A percentile compares a stretch with the other conserved stretches of the same genome.
These are phyloP conservation scores for Electrophaes corylata DNA, from an alignment of 2,888 invertebrate genomes.

Conservation along the genomic window DNA sequence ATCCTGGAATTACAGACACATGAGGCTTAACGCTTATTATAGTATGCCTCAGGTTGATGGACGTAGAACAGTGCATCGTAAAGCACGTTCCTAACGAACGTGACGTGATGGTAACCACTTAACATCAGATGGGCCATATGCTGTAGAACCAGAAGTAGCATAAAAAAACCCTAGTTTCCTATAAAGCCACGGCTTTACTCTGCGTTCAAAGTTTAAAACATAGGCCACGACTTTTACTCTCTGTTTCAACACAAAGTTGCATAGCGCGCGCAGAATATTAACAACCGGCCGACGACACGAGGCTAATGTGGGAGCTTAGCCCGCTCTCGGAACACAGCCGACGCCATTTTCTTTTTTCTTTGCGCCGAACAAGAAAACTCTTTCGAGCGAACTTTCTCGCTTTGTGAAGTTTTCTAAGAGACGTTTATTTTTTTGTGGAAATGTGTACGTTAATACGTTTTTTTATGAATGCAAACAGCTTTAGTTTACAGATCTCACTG, in stretches of 20 bases:
- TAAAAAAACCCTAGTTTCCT: not conserved
- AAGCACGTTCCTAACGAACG: no score
- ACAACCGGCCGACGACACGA: slow-evolving; percentile 65
- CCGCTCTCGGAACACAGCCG: slow-evolving; percentile 65
- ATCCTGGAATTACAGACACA: no score
- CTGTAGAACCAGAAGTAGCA: no score
- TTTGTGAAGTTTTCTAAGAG: slow-evolving; percentile 30
- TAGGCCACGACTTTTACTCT: slow-evolving; percentile 29
- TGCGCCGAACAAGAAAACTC: slow-evolving; percentile 54
- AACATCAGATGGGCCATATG: no score
- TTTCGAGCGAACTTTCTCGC: slow-evolving; percentile 45
- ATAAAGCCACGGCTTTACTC: not conserved
- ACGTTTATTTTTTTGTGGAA: slow-evolving; percentile 5
- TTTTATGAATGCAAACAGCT: slow-evolving; percentile 4
- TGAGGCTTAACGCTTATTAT: no score
- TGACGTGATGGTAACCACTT: no score
- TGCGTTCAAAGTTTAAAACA: no score
- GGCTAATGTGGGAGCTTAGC: slow-evolving; percentile 77
- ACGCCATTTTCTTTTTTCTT: slow-evolving; percentile 57
- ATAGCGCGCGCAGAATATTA: slow-evolving; percentile 58
- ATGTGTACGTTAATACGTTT: slow-evolving; percentile 6
- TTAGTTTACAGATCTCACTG: no score
- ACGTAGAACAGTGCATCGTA: no score
- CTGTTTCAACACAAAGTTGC: slow-evolving; percentile 35
- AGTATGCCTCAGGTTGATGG: no score